phyloP scores from a whole-genome alignment of 2,113 vertebrate species.

The Albula glossodonta region DNA sequence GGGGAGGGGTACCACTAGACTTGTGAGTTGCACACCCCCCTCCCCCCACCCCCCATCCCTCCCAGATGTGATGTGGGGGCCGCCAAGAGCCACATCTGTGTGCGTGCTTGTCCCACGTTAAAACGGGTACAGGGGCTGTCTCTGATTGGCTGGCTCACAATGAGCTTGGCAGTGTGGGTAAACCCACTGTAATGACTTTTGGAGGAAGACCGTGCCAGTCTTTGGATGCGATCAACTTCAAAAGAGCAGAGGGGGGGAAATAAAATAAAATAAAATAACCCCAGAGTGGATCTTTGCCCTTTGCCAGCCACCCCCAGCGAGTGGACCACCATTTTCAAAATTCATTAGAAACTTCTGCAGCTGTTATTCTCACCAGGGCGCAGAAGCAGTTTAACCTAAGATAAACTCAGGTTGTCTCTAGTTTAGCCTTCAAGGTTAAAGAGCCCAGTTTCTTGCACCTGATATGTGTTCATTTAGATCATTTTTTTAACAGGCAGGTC shows the following conservation, averaged over 20 bases:
- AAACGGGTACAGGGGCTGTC: neutral
- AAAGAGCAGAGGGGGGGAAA: neutral
- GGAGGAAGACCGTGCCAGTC: neutral
- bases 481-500: too few relatives aligned
- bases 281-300: neutral
- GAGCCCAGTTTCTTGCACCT: neutral
- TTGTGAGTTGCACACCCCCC: neutral
- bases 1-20: too few relatives aligned
- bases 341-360: neutral
- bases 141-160: neutral
- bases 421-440: neutral
- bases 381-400: neutral
- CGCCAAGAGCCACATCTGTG: neutral
- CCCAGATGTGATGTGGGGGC: neutral
- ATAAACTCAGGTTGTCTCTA: neutral
- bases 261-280: neutral
- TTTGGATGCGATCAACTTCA: neutral
- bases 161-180: neutral
- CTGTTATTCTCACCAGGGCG: neutral
- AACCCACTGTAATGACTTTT: neutral
- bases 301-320: neutral
- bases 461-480: too few relatives aligned
- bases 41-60: neutral
- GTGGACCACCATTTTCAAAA: neutral
- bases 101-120: neutral